Conservation (phyloP, 2,888 invertebrate species). For the Watsonalla cultraria region DNA sequence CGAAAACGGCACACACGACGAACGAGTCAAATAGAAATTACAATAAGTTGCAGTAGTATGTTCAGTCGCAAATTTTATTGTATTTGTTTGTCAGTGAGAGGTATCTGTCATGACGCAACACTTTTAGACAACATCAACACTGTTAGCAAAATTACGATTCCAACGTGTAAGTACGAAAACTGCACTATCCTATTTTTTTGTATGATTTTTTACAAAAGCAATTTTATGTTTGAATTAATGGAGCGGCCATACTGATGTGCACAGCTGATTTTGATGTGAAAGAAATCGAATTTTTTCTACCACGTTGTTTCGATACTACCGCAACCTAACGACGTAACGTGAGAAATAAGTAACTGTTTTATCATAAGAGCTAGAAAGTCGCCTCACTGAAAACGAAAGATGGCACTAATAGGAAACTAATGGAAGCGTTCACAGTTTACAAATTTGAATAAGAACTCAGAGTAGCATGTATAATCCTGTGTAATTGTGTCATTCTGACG, state of each 20-base stretch:
- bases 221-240: slow-evolving; percentile 64
- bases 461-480: too few species aligned
- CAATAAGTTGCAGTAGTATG: slow-evolving; percentile 37
- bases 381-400: background rate
- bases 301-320: slow-evolving; percentile 66
- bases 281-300: slow-evolving; percentile 61
- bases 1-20: slow-evolving; percentile 30
- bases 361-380: slow-evolving; percentile 23
- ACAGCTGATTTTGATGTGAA: slow-evolving; percentile 79
- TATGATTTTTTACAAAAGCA: slow-evolving; percentile 57
- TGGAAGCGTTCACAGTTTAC: background rate
- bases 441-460: background rate
- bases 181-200: slow-evolving; percentile 66
- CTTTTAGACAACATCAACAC: slow-evolving; percentile 73
- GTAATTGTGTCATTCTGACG: too few species aligned
- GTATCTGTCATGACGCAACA: slow-evolving; percentile 78
- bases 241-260: slow-evolving; percentile 78
- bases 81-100: slow-evolving; percentile 78
- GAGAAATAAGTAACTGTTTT: slow-evolving; percentile 34
- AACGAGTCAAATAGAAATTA: slow-evolving; percentile 54
- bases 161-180: slow-evolving; percentile 63
- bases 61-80: slow-evolving; percentile 65
- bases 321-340: slow-evolving; percentile 40
- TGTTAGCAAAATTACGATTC: slow-evolving; percentile 49
- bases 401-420: slow-evolving; percentile 3